A percentile compares a stretch with the other conserved stretches of the same genome.
These are phyloP conservation scores for Suricata suricatta DNA, from an alignment of 2,113 vertebrate genomes.

Conservation along the genomic window DNA sequence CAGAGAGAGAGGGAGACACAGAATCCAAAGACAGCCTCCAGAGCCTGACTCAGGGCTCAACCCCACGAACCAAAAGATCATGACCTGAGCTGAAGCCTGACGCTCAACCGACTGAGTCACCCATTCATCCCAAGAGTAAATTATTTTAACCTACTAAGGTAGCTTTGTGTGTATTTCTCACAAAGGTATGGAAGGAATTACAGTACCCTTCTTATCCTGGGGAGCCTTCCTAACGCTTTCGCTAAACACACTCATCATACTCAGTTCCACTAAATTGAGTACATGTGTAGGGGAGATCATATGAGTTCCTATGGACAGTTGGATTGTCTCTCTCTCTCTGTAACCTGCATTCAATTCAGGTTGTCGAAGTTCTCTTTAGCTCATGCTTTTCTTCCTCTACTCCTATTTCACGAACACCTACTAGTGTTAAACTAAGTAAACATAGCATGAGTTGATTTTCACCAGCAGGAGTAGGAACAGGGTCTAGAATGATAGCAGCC, in stretches of 20 bases:
- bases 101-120: no score
- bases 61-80: no score
- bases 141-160: background rate
- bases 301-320: background rate
- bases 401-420: background rate
- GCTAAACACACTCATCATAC: background rate
- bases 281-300: background rate
- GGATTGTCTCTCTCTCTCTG: background rate
- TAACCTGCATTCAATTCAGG: background rate
- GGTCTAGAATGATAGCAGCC: background rate
- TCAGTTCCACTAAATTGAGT: background rate
- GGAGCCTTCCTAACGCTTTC: background rate
- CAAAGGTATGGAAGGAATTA: background rate
- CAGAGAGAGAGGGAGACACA: no score
- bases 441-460: background rate
- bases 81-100: no score
- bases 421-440: background rate
- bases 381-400: background rate
- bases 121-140: no score
- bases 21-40: no score
- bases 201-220: background rate
- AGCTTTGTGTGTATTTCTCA: background rate
- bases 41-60: no score
- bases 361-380: background rate
- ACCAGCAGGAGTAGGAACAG: background rate